phyloP scores from a whole-genome alignment of 2,888 invertebrate genomes.

The Scaptomyza polygonia region DNA sequence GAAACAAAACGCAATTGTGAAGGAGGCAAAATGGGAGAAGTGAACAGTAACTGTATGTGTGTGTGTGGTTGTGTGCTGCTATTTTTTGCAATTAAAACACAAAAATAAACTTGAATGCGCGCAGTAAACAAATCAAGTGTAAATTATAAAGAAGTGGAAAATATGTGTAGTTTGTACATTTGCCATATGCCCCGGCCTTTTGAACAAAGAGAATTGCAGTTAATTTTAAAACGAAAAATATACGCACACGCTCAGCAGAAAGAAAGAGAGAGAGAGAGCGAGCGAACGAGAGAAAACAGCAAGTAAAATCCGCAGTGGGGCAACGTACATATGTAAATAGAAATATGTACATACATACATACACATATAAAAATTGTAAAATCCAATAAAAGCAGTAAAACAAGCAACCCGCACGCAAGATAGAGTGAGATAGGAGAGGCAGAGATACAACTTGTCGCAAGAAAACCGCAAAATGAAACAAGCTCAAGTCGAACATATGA shows the following conservation, averaged over 20 bases:
- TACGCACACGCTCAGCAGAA: slow-evolving; percentile 16
- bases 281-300: slow-evolving; percentile 31
- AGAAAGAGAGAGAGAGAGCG: slow-evolving; percentile 1
- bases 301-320: slow-evolving; percentile 63
- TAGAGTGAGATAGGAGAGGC: slow-evolving; percentile 19
- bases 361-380: slow-evolving; percentile 56
- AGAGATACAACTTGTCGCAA: slow-evolving; percentile 65
- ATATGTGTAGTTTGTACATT: neutral
- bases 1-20: slow-evolving; percentile 24
- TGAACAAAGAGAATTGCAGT: slow-evolving; percentile 57
- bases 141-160: slow-evolving; percentile 54
- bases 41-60: neutral
- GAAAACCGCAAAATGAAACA: slow-evolving; percentile 73
- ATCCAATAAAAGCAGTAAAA: slow-evolving; percentile 54
- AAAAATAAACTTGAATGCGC: slow-evolving; percentile 59
- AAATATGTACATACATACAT: neutral
- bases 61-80: slow-evolving; percentile 17
- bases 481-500: slow-evolving; percentile 67
- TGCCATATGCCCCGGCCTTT: slow-evolving; percentile 25
- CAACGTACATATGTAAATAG: slow-evolving; percentile 16
- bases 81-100: slow-evolving; percentile 67
- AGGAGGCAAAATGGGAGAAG: neutral
- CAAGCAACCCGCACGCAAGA: slow-evolving; percentile 29
- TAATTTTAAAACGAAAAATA: slow-evolving; percentile 37
- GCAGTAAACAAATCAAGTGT: slow-evolving; percentile 71